Conservation (phyloP, 1,140 invertebrate genomes). For the Littorina saxatilis region DNA sequence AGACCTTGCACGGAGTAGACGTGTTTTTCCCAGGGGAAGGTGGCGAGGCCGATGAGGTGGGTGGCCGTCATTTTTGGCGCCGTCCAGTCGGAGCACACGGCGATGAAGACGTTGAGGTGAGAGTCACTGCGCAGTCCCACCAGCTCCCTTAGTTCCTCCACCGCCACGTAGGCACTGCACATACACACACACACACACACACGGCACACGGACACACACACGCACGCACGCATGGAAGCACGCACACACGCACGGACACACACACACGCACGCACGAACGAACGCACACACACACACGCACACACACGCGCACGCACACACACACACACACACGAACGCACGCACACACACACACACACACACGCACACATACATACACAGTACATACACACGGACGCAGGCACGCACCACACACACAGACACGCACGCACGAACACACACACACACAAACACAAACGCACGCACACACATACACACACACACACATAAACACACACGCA, state of each 20-base stretch:
- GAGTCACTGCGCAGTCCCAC: slow-evolving; percentile 50
- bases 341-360: slow-evolving; percentile 10
- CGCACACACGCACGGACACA: too few relatives aligned
- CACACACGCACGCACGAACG: too few relatives aligned
- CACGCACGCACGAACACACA: too few relatives aligned
- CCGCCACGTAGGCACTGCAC: slow-evolving; percentile 64
- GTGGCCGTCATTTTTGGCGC: slow-evolving; percentile 42
- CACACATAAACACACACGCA: too few relatives aligned
- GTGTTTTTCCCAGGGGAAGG: slow-evolving; percentile 72
- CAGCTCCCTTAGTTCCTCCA: slow-evolving; percentile 61
- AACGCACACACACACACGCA: too few relatives aligned
- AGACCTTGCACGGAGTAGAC: slow-evolving; percentile 58
- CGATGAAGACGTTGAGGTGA: slow-evolving; percentile 64
- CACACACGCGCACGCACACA: neutral
- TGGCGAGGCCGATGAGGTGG: slow-evolving; percentile 64
- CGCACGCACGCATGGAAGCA: too few relatives aligned
- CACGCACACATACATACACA: too few relatives aligned
- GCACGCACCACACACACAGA: too few relatives aligned
- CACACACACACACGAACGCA: too few relatives aligned
- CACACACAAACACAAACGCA: too few relatives aligned
- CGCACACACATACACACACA: too few relatives aligned
- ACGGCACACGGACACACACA: neutral
- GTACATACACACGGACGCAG: too few relatives aligned
- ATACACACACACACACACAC: neutral
- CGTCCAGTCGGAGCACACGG: slow-evolving; percentile 39